A percentile compares a stretch with the other conserved stretches of the same genome.
These are phyloP conservation scores for Parascotia fuliginaria DNA, from an alignment of 2,888 invertebrate genomes.

Conservation along the genomic window DNA sequence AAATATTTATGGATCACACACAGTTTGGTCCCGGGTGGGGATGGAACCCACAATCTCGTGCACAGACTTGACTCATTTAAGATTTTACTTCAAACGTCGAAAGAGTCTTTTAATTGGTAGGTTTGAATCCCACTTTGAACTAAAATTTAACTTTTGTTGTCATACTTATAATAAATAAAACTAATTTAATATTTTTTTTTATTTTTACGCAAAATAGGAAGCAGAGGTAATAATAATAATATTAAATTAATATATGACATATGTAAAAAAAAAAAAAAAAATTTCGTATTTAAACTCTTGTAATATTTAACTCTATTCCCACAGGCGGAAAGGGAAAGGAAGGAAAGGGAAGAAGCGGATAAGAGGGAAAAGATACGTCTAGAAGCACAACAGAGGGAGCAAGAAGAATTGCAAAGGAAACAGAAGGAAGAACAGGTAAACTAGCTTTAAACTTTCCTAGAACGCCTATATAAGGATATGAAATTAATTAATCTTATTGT, in stretches of 20 bases:
- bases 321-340: slow-evolving; percentile 96
- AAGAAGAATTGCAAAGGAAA: slow-evolving; percentile 94
- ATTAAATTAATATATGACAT: background rate
- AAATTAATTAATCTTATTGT: no score
- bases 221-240: slow-evolving; percentile 52
- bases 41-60: no score
- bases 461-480: no score
- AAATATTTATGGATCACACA: no score
- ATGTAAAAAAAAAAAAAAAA: background rate
- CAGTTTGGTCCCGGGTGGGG: no score
- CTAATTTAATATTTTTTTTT: background rate
- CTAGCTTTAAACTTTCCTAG: no score
- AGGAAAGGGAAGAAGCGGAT: slow-evolving; percentile 96
- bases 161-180: background rate
- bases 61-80: no score
- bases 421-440: slow-evolving; percentile 89
- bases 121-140: no score
- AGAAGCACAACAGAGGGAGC: slow-evolving; percentile 91
- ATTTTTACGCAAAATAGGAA: slow-evolving; percentile 43
- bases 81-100: no score
- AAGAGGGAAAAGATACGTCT: slow-evolving; percentile 92
- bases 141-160: no score
- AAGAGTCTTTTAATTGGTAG: no score
- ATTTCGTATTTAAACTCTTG: no score
- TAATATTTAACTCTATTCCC: background rate